Conservation (phyloP, 2,113 vertebrate species). For the Sorex fumeus region DNA sequence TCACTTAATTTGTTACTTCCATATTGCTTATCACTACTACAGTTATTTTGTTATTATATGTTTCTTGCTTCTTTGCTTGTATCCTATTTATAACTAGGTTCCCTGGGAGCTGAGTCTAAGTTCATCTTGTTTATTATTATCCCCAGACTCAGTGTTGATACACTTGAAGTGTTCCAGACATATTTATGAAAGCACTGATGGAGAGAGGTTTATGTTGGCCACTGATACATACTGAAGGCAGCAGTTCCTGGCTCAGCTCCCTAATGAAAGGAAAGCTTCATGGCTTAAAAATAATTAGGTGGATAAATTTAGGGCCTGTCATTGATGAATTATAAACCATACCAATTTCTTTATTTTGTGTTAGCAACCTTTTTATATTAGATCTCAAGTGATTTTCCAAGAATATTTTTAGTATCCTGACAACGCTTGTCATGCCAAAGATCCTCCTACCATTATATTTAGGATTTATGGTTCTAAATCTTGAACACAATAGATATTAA, state of each 20-base stretch:
- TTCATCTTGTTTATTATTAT: neutral
- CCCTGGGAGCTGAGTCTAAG: neutral
- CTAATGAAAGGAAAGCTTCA: neutral
- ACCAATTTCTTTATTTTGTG: neutral
- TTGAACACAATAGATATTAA: neutral
- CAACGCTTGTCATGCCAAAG: neutral
- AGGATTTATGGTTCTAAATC: neutral
- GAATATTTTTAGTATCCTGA: neutral
- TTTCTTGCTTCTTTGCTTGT: neutral
- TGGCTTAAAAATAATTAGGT: neutral
- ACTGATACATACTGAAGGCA: neutral
- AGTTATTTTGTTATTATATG: conserved; percentile 7
- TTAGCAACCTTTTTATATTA: neutral
- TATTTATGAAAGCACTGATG: neutral
- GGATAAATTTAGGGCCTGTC: neutral
- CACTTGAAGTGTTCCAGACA: neutral
- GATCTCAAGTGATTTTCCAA: neutral
- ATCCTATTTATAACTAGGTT: neutral
- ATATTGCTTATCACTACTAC: neutral
- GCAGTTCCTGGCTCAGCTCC: neutral
- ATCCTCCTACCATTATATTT: too few relatives aligned
- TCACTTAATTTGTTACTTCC: neutral
- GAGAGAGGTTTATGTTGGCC: neutral
- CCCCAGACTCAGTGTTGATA: too few relatives aligned
- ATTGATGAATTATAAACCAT: neutral